These are phyloP conservation scores for Drosophila cognata DNA, from an alignment of 2,888 invertebrate species.

Conservation along the genomic window DNA sequence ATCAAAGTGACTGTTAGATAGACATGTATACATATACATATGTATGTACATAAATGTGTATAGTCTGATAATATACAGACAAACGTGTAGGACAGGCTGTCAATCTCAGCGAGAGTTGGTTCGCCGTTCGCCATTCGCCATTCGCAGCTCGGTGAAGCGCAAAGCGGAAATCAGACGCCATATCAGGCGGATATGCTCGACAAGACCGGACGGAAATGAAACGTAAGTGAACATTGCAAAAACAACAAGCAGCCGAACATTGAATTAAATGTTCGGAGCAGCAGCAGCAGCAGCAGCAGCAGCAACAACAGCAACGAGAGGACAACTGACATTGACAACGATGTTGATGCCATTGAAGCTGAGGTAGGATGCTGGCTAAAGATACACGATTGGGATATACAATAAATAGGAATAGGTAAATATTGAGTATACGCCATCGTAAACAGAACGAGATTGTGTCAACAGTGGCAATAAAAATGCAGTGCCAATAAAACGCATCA, in stretches of 20 bases:
- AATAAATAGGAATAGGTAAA: slow-evolving; percentile 33
- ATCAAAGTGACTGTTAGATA: neutral
- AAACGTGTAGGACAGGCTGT: slow-evolving; percentile 41
- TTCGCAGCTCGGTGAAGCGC: slow-evolving; percentile 57
- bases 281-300: slow-evolving; percentile 2
- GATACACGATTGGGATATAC: neutral
- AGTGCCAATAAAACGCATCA: slow-evolving; percentile 50
- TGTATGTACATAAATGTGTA: neutral
- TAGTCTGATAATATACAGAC: neutral
- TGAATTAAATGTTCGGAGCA: slow-evolving; percentile 39
- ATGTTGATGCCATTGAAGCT: slow-evolving; percentile 49
- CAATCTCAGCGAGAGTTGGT: slow-evolving; percentile 56
- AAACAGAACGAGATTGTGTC: slow-evolving; percentile 34
- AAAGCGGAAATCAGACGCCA: slow-evolving; percentile 74
- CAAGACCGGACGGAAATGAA: slow-evolving; percentile 67
- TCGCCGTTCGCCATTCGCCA: slow-evolving; percentile 24
- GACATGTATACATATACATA: no score
- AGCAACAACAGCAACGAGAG: neutral
- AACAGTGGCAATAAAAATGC: slow-evolving; percentile 31
- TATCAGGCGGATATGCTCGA: slow-evolving; percentile 68
- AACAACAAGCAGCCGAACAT: slow-evolving; percentile 38
- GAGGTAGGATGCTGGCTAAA: neutral
- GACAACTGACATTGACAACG: slow-evolving; percentile 24
- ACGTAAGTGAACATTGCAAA: slow-evolving; percentile 56
- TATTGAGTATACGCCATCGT: slow-evolving; percentile 35